Percentiles rank a stretch among this genome's conserved stretches.
Conservation (phyloP, 1,140 invertebrate genomes). For the Geopemphigus sp. region DNA sequence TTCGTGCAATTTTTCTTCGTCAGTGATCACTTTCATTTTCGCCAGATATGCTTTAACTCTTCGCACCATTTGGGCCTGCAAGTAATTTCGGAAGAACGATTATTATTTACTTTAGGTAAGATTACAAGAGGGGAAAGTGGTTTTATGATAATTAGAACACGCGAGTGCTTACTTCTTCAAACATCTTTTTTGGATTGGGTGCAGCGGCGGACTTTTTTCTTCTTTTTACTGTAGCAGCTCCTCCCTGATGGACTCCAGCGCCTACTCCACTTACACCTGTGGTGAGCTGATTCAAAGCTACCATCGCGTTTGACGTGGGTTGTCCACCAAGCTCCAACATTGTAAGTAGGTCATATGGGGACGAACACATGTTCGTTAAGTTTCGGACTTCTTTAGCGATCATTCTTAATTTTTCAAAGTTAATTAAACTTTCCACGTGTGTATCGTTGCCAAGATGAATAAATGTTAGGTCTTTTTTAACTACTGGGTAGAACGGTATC, state of each 20-base stretch:
- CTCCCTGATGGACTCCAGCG: slow-evolving; percentile 57
- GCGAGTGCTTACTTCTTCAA: slow-evolving; percentile 78
- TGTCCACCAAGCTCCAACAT: slow-evolving; percentile 64
- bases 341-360: slow-evolving; percentile 74
- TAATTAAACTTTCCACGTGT: slow-evolving; percentile 86
- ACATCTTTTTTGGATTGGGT: slow-evolving; percentile 97
- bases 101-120: background rate
- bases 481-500: slow-evolving; percentile 95
- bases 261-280: slow-evolving; percentile 60
- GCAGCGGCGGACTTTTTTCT: slow-evolving; percentile 87
- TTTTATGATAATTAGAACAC: too few species aligned
- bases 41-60: slow-evolving; percentile 93
- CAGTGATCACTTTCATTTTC: slow-evolving; percentile 85
- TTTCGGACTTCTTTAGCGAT: slow-evolving; percentile 95
- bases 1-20: slow-evolving; percentile 85
- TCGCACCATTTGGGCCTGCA: slow-evolving; percentile 90
- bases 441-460: slow-evolving; percentile 97
- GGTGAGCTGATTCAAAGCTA: slow-evolving; percentile 82
- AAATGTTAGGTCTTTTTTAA: slow-evolving; percentile 97
- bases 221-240: slow-evolving; percentile 82
- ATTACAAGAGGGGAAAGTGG: too few species aligned
- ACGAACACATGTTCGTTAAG: slow-evolving; percentile 93
- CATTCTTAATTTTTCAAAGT: slow-evolving; percentile 99
- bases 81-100: slow-evolving; percentile 38
- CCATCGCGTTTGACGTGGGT: slow-evolving; percentile 82